Base-by-base conservation (phyloP, 2,888 invertebrate genomes). In the Polymixis lichenea region DNA sequence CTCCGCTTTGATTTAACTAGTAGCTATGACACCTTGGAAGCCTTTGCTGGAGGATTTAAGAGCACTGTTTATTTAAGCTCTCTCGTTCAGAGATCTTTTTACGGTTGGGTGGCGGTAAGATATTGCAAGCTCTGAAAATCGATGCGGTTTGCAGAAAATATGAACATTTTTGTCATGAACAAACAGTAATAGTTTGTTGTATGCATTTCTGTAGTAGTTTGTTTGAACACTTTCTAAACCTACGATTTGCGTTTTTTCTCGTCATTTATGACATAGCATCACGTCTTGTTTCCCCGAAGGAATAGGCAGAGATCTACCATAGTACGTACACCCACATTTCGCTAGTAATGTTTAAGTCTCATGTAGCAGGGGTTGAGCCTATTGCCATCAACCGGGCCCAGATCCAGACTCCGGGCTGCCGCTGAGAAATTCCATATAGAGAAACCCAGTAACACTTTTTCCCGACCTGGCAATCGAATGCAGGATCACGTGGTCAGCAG, bases 1-100 rank as follows among this genome's bases (percentile, higher is more conserved):
- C 82, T 78, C 73, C 55, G 67, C 85, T 87, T 82, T 84, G 84
- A 85, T 86, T 88, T 87, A 86, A 87, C 86, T 78, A 86, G 75
- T 73, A 78, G 68, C 85, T 80, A 77, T 84, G 81, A 82, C 86
- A 82, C 86, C 85, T 86, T 72, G 60, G 70, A 73, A 78, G 75
- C 72, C 72, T 85, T 78, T 76, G 49, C 86, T 69, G 61, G 43
- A 65, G 65, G 73, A 83, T 82, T 86, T 85, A 73, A 80, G 85
- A 75, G 73, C 66, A 72, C 78, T 81, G 77, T 85, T 85, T 86
- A 86, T 86, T 83, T 72, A 75, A 82, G 74, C 70, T 78, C 58
- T 71, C 75, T 77, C 68, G 71, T 75, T 80, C 76, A 64, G 56
- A 74, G 72, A 80, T 74, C 62, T 60, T 80, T 80, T 82, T 75